Percentiles rank a stretch among this genome's conserved stretches.
Evolutionary conservation across 2,113 vertebrate genomes (phyloP).

Genomic region (Elanoides forficatus): DNA sequence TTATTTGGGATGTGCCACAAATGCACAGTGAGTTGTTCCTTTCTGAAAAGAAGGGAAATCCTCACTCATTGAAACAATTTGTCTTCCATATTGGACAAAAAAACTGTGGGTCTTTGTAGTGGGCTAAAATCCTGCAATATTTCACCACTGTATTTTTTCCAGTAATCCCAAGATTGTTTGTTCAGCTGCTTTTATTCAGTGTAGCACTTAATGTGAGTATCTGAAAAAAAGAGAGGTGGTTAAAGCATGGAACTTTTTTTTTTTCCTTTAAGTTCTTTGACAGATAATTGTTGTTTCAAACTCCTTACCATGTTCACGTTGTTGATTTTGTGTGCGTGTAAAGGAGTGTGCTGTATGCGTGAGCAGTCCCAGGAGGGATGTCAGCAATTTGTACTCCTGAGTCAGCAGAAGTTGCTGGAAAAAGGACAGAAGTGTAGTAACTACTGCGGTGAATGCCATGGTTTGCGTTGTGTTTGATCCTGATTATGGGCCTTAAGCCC

Average conservation of each 20-base stretch:
- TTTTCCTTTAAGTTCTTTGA: neutral
- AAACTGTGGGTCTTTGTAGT: neutral
- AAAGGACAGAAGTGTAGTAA: neutral
- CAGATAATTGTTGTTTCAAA: neutral
- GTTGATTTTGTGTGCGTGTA: neutral
- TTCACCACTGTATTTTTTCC: constrained; percentile 11
- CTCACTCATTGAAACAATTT: constrained; percentile 1
- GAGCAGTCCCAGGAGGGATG: neutral
- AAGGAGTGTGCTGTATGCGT: neutral
- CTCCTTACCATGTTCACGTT: neutral
- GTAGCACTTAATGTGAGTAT: neutral
- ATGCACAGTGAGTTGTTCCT: neutral
- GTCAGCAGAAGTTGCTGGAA: constrained; percentile 37
- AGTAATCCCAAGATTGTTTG: constrained; percentile 28
- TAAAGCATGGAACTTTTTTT: neutral
- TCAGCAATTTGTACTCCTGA: neutral
- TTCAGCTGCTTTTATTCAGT: constrained; percentile 44
- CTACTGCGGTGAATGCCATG: fast-evolving
- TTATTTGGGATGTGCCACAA: neutral
- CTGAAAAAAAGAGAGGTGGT: neutral
- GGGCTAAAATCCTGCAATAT: neutral
- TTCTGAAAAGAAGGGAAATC: constrained; percentile 1
- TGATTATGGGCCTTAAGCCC: constrained; percentile 11
- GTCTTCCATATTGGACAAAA: constrained; percentile 17
- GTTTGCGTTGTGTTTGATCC: neutral